Base-by-base conservation (phyloP, 2,797 vertebrate species). In the Acanthurus leucopareius region DNA sequence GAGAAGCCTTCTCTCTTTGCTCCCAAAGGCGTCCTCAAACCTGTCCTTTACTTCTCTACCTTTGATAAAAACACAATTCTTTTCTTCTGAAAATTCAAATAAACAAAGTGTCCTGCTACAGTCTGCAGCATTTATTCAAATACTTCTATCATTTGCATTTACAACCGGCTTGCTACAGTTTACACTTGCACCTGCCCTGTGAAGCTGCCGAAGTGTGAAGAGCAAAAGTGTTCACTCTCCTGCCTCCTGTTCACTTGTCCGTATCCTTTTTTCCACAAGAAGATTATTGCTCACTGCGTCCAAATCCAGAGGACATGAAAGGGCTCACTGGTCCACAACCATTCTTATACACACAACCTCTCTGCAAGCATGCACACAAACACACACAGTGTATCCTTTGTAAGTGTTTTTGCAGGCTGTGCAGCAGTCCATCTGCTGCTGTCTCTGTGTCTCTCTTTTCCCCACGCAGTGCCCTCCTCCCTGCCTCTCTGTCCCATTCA, bases 341-440 rank as follows among this genome's bases (percentile, higher is more conserved):
- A 60, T 75, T 76, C 45, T 75, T 73, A 49, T 60, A 32, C 68
- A 51, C 61, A 63, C 35, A 69, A 40, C 42, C 45, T 38, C 67
- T 48, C 60, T 51, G 47, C 40, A 17, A 10, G 45, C 81, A 69
- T 47, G 25, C 80, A 58, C 15, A 53, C 65, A 57, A 35, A 67
- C 72, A 78, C 65, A 69, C 22, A 42, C 77, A 89, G 63, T 66
- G 57, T 74, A 16, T 89, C 85, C 83, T 80, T 32, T 62, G 53
- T 65, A 13, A 74, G 71, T 85, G 74, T 84, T 62, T 35, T 72
- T 77, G 78, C 78, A 48, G 83, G 68, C 82, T 86, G 68, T 75
- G 76, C 81, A 82, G 61, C 48, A 3, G 61, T 90, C 83, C 91
- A 92, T 94, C 86, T 94, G 90, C 88, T 69, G 66, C 77, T 88